Percentiles rank a stretch among this genome's conserved stretches.
Evolutionary conservation across 2,113 vertebrate genomes (phyloP).

Genomic region (Hyaena hyaena): DNA sequence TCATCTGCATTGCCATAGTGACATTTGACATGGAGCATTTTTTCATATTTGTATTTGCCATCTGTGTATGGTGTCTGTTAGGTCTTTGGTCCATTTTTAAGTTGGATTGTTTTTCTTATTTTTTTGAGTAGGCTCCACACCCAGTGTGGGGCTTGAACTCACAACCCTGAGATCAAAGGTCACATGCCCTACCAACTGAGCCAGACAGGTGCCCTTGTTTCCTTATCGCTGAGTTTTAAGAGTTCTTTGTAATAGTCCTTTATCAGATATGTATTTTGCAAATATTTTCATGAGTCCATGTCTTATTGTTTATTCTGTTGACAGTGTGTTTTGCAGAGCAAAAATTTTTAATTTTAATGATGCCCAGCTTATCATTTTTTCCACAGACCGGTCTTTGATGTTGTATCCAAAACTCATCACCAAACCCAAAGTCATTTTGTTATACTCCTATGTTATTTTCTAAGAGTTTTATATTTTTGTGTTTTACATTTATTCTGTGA

Average conservation of each 20-base stretch:
- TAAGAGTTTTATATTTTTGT: not conserved
- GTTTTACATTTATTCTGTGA: not conserved
- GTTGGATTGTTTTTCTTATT: not conserved
- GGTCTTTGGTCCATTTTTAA: not conserved
- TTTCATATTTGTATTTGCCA: not conserved
- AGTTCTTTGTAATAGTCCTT: not conserved
- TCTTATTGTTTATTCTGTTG: not conserved
- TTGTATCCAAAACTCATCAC: not conserved
- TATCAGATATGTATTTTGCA: not conserved
- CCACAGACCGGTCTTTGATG: not conserved
- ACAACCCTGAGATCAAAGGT: not conserved
- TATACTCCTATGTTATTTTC: not conserved
- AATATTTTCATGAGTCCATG: not conserved
- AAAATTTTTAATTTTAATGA: constrained; percentile 9
- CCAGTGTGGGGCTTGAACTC: not conserved
- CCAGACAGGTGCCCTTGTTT: not conserved
- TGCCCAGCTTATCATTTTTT: not conserved
- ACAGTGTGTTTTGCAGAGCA: not conserved
- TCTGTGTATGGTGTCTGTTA: not conserved
- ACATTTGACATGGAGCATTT: not conserved
- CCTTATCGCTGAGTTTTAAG: not conserved
- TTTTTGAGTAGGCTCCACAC: not conserved
- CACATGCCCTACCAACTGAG: not conserved
- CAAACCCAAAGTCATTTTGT: not conserved
- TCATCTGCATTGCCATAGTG: not conserved